Percentiles rank a stretch among this genome's conserved stretches.
Evolutionary conservation across 2,888 invertebrate species (phyloP).

Genomic region (Campoplex capitator): DNA sequence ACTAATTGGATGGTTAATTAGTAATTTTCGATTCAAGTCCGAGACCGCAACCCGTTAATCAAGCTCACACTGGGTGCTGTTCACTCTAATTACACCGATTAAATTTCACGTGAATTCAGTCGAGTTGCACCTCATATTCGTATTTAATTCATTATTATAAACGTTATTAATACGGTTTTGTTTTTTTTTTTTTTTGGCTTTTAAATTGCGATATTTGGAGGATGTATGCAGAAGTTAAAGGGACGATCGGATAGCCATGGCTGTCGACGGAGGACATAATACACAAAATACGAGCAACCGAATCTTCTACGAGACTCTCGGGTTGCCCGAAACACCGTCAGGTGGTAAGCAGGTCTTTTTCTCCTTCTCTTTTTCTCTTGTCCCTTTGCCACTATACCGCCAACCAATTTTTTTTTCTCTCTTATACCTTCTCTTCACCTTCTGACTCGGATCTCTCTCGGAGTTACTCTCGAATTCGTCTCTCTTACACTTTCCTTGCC

Average conservation of each 20-base stretch:
- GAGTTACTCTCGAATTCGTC: constrained; percentile 41
- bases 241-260: constrained; percentile 46
- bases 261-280: constrained; percentile 69
- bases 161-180: background rate
- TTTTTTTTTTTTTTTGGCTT: background rate
- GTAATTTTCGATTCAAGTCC: background rate
- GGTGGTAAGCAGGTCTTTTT: constrained; percentile 77
- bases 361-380: constrained; percentile 19
- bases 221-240: background rate
- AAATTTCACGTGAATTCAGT: background rate
- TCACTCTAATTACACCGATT: background rate
- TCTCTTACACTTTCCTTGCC: constrained; percentile 31
- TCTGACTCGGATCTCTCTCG: constrained; percentile 34
- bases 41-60: background rate
- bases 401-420: constrained; percentile 50
- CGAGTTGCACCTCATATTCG: background rate
- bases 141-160: background rate
- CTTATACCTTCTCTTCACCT: constrained; percentile 46
- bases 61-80: background rate
- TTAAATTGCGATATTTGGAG: background rate
- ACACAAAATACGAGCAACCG: constrained; percentile 77
- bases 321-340: constrained; percentile 78
- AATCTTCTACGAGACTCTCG: constrained; percentile 76
- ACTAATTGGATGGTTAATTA: background rate
- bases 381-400: constrained; percentile 56